phyloP scores from a whole-genome alignment of 1,140 invertebrate genomes.

The Formica exsecta region DNA sequence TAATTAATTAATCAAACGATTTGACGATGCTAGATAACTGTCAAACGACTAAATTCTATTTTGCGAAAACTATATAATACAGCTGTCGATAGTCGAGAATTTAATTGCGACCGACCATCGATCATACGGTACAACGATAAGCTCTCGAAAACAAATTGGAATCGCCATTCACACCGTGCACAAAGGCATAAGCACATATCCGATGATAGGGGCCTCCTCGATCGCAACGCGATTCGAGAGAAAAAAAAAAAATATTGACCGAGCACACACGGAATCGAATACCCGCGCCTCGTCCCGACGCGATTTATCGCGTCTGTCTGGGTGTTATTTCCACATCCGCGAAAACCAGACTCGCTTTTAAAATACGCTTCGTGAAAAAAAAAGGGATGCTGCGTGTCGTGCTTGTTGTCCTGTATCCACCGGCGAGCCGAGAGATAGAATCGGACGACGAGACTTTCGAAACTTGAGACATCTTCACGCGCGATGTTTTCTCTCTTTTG shows the following conservation, averaged over 20 bases:
- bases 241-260: not conserved
- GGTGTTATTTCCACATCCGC: constrained; percentile 48
- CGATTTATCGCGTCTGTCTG: constrained; percentile 59
- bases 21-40: not conserved
- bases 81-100: constrained; percentile 21
- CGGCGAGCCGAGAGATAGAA: not conserved
- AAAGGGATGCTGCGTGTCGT: not conserved
- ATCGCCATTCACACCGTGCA: constrained; percentile 74
- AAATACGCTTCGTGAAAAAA: not conserved
- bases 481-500: not conserved
- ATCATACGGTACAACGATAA: constrained; percentile 71
- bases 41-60: not conserved
- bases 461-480: constrained; percentile 30
- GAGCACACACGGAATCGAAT: constrained; percentile 27
- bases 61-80: not conserved
- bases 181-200: constrained; percentile 31
- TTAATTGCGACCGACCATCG: constrained; percentile 72
- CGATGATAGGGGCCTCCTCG: not conserved
- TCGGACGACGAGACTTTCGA: constrained; percentile 25
- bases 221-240: not conserved
- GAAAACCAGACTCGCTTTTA: constrained; percentile 57
- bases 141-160: constrained; percentile 78
- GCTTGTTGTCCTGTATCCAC: not conserved
- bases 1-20: not conserved
- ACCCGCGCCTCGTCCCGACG: not conserved